Base-by-base conservation (phyloP, 2,888 invertebrate genomes). In the Noctua janthina region DNA sequence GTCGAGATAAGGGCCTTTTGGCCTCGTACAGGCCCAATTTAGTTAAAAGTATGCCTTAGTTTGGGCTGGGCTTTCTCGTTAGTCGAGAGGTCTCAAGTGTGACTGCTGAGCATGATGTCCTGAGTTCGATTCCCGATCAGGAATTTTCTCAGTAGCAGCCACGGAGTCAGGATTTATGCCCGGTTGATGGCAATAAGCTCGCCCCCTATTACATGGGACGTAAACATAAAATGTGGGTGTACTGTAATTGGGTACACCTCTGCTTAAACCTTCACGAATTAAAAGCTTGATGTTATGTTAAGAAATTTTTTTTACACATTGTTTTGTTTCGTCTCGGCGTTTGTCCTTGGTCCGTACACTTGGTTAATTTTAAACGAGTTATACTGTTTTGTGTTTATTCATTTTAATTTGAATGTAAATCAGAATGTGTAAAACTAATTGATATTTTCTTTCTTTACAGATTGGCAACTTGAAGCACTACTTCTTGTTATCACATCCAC, bases 391-490 rank as follows among this genome's bases (percentile, higher is more conserved):
- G 1, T 20, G 11, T 17, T 54, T 43, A 35, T 77, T 59, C 15
- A 68, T 10, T 78, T 0, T 7, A 39, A 5, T 78, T 79, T n/a
- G 46, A 49, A 76, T 54, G 49, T 35, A 54, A 64, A 54, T 64
- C 20, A 29, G 15, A 35, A 51, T 49, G 0, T 72, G 11, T 62
- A 20, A 69, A 73, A 39, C 1, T 78, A 71, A 81, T 3, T 1
- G 17, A 5, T 4, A 29, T 56, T 71, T 82, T 62, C 39, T 71
- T 92, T 93, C 85, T 92, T 95, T 94, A 51, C 96, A 97, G 97
- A 97, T 97, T 90, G 97, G 97, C 74, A 95, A 93, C 90, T 89
- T 97, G 89, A 95, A 94, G 85, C 90, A 96, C 85, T 97, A 94
- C 88, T 97, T 92, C 89, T 88, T 97, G 77, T 90, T 96, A 85